Evolutionary conservation across 2,888 invertebrate species (phyloP), one percentile per base, ranked within the genome.

Genomic region (Thymelicus sylvestris): DNA sequence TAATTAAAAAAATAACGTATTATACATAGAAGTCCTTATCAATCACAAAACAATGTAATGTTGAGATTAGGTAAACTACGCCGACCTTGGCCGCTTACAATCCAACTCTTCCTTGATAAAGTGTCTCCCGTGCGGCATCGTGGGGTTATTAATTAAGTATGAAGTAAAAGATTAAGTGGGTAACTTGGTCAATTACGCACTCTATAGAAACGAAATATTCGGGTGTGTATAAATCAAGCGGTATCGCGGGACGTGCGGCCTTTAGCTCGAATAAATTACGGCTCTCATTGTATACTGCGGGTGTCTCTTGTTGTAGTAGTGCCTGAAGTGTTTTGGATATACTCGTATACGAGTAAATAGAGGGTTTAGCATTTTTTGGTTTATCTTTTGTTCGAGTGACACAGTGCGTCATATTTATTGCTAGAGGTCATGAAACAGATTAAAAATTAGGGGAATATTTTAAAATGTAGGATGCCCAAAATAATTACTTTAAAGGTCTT

Each of bases 201-300:
- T 24, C 55, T 15, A 68, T 62, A 62, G 62, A 44, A 57, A 39
- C 62, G 44, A n/a, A 44, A 66, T 19, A 38, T 62, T 61, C 55
- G 62, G 61, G 67, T 67, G 67, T 68, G 41, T 47, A 68, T 68
- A 62, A 62, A 68, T 68, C 67, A 68, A 62, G 67, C 12, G 55
- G 24, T 55, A 55, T 57, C 39, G 19, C 41, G 19, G 44, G 44
- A 65, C 19, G 55, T 55, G 55, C 55, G 19, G 55, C 66, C 44
- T 66, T 66, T 66, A 44, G 24, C 55, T 12, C 55, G 44, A 24
- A 66, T 66, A 66, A 66, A 57, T 66, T 57, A 66, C 57, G 12
- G 39, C 57, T 7, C 55, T 13, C 44, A 66, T 57, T 66, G 57
- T 66, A 7, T 57, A 8, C 57, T 55, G 65, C 15, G 55, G 55